Base-by-base conservation (phyloP, 2,797 vertebrate species). In the Anguilla anguilla region DNA sequence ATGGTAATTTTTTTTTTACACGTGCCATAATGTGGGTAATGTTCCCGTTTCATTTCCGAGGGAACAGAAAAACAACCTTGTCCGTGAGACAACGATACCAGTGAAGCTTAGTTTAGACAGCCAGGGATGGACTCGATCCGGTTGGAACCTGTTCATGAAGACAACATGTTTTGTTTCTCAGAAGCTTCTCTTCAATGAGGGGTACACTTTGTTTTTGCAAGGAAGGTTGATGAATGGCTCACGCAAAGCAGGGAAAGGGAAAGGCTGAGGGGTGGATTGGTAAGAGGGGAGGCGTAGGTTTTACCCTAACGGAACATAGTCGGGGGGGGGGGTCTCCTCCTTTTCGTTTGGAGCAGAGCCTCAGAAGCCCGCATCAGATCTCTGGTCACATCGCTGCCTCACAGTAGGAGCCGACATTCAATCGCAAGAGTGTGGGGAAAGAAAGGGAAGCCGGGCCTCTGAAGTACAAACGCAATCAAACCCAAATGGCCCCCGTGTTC, bases 381-480 rank as follows among this genome's bases (percentile, higher is more conserved):
- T 81, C 35, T 25, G 57, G 17, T 49, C 77, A 59, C 28, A 81
- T 43, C 77, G 64, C 57, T 46, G 49, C 86, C 28, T 57, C 86
- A 64, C 69, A 83, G 77, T 82, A 28, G 53, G 79, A n/a, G 79
- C 46, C 46, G 46, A 19, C 22, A 59, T 67, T 87, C 43, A 64
- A 57, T 74, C 39, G 57, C 77, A 31, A 69, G 55, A 83, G 77
- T 17, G 2, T n/a, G 25, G 43, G 51, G 35, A 83, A 86, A 31
- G 35, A 10, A 64, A 83, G 55, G 35, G 17, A 59, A 67, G 43
- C 55, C 64, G 11, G 61, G 22, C 74, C 86, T 82, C 79, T 61
- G 77, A 64, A 82, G 79, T 61, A 53, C 55, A 46, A 51, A 90
- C 31, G 90, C 91, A 92, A 92, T 93, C 92, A 77, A 53, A 93